Conservation (phyloP, 2,113 vertebrate genomes). For the Prunella fulvescens region DNA sequence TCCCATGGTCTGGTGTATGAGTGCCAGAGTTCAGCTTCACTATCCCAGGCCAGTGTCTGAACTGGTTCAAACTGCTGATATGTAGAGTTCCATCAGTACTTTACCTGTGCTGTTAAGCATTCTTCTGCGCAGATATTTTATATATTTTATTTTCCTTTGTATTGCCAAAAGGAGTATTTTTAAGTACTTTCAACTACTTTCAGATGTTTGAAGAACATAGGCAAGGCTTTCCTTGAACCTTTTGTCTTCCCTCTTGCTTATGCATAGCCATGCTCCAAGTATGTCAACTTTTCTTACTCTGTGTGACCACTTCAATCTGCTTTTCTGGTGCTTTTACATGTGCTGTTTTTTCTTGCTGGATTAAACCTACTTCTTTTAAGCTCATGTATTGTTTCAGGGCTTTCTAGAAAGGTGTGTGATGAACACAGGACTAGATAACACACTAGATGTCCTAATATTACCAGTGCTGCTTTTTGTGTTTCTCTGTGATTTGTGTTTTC, state of each 20-base stretch:
- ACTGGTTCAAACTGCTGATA: neutral
- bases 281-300: neutral
- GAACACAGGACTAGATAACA: neutral
- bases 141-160: neutral
- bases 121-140: neutral
- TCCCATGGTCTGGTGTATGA: neutral
- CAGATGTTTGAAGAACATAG: neutral
- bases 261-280: neutral
- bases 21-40: neutral
- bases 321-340: neutral
- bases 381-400: neutral
- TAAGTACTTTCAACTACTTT: neutral
- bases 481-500: neutral
- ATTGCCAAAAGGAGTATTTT: neutral
- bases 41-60: neutral
- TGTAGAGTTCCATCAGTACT: neutral
- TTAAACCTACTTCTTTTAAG: neutral
- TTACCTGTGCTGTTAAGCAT: neutral
- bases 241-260: neutral
- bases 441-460: neutral
- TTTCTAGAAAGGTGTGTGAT: neutral
- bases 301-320: neutral
- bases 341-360: neutral
- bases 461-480: neutral
- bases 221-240: neutral